Evolutionary conservation across 2,113 vertebrate genomes (phyloP).

Genomic region (Saccopteryx leptura): DNA sequence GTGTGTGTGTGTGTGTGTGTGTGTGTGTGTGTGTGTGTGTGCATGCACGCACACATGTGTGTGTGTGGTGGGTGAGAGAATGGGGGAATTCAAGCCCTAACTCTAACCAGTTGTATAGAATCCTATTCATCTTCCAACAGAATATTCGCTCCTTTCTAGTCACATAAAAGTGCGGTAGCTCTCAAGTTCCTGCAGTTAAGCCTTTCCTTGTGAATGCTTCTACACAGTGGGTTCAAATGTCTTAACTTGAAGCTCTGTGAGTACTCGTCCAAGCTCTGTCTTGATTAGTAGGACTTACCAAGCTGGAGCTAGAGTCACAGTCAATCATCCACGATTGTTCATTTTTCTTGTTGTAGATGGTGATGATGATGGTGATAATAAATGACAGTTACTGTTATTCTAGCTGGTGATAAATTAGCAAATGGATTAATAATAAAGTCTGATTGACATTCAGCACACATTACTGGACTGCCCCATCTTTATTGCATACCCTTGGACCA

Average conservation of each 20-base stretch:
- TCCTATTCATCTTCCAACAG: neutral
- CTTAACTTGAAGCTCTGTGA: neutral
- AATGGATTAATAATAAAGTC: neutral
- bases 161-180: neutral
- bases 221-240: neutral
- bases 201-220: neutral
- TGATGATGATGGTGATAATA: neutral
- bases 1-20: neutral
- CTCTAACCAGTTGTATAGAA: neutral
- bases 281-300: neutral
- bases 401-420: neutral
- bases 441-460: neutral
- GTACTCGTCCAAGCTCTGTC: neutral
- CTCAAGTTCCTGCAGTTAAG: neutral
- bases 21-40: no score
- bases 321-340: neutral
- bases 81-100: neutral
- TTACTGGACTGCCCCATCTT: neutral
- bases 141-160: neutral
- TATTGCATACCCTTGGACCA: neutral
- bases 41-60: neutral
- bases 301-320: neutral
- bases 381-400: neutral
- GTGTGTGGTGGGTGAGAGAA: rapidly evolving
- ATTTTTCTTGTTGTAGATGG: neutral